A percentile compares a stretch with the other conserved stretches of the same genome.
These are phyloP conservation scores for Chrysomela aeneicollis DNA, from an alignment of 2,888 invertebrate genomes.

Conservation along the genomic window DNA sequence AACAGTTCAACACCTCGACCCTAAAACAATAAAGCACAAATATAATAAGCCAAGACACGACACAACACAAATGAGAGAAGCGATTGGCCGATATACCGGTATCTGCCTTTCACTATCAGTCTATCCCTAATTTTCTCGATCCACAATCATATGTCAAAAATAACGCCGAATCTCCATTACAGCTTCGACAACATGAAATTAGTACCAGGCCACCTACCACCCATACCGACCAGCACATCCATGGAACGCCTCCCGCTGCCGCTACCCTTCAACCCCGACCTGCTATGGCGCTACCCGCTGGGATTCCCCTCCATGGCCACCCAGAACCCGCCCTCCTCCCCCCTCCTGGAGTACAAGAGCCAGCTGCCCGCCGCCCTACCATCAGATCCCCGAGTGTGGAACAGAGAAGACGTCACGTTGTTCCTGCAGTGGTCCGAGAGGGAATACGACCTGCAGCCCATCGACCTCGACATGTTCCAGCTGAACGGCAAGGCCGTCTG, in stretches of 20 bases:
- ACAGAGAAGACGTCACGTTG: constrained; percentile 85
- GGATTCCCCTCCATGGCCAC: constrained; percentile 75
- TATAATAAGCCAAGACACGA: too few relatives aligned
- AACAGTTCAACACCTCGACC: too few relatives aligned
- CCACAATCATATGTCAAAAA: too few relatives aligned
- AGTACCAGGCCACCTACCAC: constrained; percentile 62
- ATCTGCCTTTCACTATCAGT: too few relatives aligned
- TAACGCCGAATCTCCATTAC: constrained; percentile 26
- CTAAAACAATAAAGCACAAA: too few relatives aligned
- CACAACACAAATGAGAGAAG: too few relatives aligned
- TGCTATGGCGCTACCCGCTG: constrained; percentile 87
- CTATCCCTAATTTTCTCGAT: too few relatives aligned
- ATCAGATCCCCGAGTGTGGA: constrained; percentile 90
- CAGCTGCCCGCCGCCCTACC: constrained; percentile 85
- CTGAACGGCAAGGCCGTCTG: constrained; percentile 98
- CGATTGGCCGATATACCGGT: too few relatives aligned
- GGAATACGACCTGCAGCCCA: constrained; percentile 89
- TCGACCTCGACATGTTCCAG: constrained; percentile 93
- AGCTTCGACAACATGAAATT: constrained; percentile 63
- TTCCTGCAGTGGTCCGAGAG: constrained; percentile 92
- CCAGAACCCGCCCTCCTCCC: constrained; percentile 70
- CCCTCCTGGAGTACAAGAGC: constrained; percentile 84
- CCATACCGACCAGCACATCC: constrained; percentile 57
- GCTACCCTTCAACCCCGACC: constrained; percentile 83
- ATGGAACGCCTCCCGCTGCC: constrained; percentile 80